Percentiles rank a stretch among this genome's conserved stretches.
Conservation (phyloP, 2,113 vertebrate species). For the Trichomycterus rosablanca region DNA sequence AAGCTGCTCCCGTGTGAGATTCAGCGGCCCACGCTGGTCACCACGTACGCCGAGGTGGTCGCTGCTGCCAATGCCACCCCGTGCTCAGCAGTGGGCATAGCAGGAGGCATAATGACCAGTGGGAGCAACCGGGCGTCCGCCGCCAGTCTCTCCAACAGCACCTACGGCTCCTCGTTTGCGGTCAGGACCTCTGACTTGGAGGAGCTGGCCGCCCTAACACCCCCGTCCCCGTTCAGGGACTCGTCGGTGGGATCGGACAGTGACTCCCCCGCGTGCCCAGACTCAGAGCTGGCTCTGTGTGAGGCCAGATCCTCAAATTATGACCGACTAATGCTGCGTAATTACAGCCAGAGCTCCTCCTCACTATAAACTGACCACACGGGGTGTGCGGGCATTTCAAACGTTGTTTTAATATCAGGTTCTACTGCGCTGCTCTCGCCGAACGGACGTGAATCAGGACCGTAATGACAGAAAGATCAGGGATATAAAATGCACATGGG, state of each 20-base stretch:
- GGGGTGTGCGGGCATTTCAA: conserved; percentile 20
- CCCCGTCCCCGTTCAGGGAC: conserved; percentile 95
- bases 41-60: conserved; percentile 84
- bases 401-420: conserved; percentile 15
- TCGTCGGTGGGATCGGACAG: conserved; percentile 82
- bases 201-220: conserved; percentile 86
- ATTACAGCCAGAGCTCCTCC: conserved; percentile 97
- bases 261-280: conserved; percentile 78
- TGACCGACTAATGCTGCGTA: conserved; percentile 86
- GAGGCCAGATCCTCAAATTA: conserved; percentile 80
- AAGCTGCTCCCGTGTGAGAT: conserved; percentile 71
- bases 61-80: conserved; percentile 71
- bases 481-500: neutral
- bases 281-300: conserved; percentile 80
- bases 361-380: conserved; percentile 74
- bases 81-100: conserved; percentile 53
- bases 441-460: neutral
- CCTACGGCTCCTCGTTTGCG: conserved; percentile 52
- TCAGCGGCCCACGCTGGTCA: conserved; percentile 77
- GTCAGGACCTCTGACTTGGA: conserved; percentile 72
- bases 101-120: conserved; percentile 69
- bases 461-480: conserved; percentile 6
- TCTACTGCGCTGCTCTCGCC: conserved; percentile 3
- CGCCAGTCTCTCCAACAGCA: conserved; percentile 59
- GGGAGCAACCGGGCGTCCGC: conserved; percentile 67